A percentile compares a stretch with the other conserved stretches of the same genome.
phyloP scores from a whole-genome alignment of 2,797 vertebrate genomes.

The Premnoplex brunnescens region DNA sequence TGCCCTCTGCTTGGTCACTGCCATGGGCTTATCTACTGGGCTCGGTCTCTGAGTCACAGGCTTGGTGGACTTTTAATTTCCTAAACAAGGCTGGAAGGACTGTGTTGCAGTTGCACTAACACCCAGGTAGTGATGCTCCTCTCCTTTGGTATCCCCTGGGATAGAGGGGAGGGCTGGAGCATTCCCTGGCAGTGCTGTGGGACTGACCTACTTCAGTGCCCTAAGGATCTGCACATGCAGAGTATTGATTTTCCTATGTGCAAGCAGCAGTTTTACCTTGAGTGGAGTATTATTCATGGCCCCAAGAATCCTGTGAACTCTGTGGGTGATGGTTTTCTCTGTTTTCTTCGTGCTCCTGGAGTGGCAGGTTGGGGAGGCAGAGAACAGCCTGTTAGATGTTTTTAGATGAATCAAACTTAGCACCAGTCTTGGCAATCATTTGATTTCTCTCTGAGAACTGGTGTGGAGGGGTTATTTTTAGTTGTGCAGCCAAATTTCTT shows the following conservation, averaged over 20 bases:
- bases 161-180: background rate
- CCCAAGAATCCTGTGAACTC: background rate
- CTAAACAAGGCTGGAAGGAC: background rate
- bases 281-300: background rate
- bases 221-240: background rate
- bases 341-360: background rate
- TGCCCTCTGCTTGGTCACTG: background rate
- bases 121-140: background rate
- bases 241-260: background rate
- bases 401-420: background rate
- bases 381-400: background rate
- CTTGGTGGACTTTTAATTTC: background rate
- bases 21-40: fast-evolving
- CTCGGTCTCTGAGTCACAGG: background rate
- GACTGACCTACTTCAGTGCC: background rate
- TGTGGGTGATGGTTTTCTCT: background rate
- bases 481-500: background rate
- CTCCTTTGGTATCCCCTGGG: background rate
- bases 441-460: background rate
- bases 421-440: background rate
- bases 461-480: background rate
- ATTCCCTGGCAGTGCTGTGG: background rate
- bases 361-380: background rate
- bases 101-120: background rate
- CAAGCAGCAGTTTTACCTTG: background rate